Percentiles rank a stretch among this genome's conserved stretches.
Conservation (phyloP, 2,797 vertebrate genomes). For the Meriones psammophilus region DNA sequence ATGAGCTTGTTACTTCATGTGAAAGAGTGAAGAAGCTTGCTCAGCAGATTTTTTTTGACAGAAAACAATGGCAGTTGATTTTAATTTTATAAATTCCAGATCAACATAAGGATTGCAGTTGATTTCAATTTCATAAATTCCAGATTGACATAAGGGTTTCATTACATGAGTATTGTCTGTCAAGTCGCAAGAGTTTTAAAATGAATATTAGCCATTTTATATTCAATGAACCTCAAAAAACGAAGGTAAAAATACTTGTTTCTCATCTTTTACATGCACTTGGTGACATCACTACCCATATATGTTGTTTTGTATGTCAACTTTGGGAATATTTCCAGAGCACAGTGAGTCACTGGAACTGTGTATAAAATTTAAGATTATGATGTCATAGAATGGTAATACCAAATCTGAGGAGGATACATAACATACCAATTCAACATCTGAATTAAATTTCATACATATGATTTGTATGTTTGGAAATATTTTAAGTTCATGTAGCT, state of each 20-base stretch:
- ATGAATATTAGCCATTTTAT: constrained; percentile 53
- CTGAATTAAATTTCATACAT: constrained; percentile 66
- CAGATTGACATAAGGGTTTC: constrained; percentile 71
- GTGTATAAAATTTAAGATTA: background rate
- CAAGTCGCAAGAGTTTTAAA: constrained; percentile 62
- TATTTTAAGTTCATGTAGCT: constrained; percentile 61
- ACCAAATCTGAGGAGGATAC: constrained; percentile 46
- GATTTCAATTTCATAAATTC: constrained; percentile 68
- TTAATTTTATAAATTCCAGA: constrained; percentile 72
- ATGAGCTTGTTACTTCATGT: background rate
- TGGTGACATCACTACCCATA: constrained; percentile 48
- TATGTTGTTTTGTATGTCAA: background rate
- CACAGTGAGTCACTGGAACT: background rate
- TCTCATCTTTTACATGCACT: constrained; percentile 1
- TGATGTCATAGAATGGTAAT: constrained; percentile 25
- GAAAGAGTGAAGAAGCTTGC: background rate
- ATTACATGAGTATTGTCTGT: constrained; percentile 63
- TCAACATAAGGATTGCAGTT: constrained; percentile 60
- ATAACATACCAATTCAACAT: constrained; percentile 53
- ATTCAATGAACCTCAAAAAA: constrained; percentile 43
- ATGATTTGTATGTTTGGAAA: background rate
- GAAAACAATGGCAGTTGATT: constrained; percentile 26
- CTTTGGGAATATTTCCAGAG: constrained; percentile 64
- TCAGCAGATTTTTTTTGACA: background rate
- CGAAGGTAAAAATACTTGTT: constrained; percentile 6